Conservation (phyloP, 2,113 vertebrate genomes). For the Balaeniceps rex region DNA sequence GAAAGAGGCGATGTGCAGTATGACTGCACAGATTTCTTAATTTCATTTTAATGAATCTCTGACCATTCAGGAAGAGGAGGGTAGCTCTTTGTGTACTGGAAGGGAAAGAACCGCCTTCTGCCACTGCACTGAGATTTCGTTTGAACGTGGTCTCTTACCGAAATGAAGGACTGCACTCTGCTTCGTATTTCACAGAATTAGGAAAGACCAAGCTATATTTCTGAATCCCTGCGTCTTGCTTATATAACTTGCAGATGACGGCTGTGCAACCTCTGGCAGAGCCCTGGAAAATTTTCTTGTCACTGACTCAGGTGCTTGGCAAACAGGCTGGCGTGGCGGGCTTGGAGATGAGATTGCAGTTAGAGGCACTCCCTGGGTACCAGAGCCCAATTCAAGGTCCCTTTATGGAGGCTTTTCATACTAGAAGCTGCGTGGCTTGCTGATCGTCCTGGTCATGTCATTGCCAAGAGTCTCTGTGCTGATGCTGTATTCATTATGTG, state of each 20-base stretch:
- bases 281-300: not conserved
- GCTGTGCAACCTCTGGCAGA: conserved; percentile 4
- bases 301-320: conserved; percentile 7
- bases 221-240: not conserved
- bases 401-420: not conserved
- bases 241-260: not conserved
- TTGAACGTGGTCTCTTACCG: not conserved
- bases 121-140: not conserved
- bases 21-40: not conserved
- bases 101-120: not conserved
- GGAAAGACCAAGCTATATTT: not conserved
- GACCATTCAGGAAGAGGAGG: not conserved
- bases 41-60: conserved; percentile 17
- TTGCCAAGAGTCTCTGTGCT: not conserved
- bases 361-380: not conserved
- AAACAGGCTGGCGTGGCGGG: accelerated
- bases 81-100: not conserved
- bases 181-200: not conserved
- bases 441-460: not conserved
- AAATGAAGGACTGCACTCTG: not conserved
- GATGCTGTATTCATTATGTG: not conserved
- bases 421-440: not conserved
- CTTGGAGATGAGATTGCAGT: not conserved
- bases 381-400: not conserved
- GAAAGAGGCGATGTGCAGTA: not conserved